These are phyloP conservation scores for Drosophila repletoides DNA, from an alignment of 1,140 invertebrate genomes.

Conservation along the genomic window DNA sequence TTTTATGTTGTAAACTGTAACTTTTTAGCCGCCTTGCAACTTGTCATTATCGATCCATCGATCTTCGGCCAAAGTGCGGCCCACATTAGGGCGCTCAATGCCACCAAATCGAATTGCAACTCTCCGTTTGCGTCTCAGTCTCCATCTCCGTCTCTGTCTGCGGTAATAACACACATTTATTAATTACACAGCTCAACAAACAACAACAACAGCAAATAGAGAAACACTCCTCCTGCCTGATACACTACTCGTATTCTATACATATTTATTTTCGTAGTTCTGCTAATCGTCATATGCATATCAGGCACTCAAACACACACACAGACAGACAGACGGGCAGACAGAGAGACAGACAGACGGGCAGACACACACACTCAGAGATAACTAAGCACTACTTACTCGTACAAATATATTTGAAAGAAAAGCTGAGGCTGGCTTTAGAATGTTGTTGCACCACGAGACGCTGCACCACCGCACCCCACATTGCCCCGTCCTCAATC, in stretches of 20 bases:
- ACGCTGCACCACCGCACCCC: slow-evolving; percentile 27
- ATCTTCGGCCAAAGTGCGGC: slow-evolving; percentile 52
- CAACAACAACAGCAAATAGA: slow-evolving; percentile 30
- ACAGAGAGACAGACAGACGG: slow-evolving; percentile 9
- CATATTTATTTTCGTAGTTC: slow-evolving; percentile 1
- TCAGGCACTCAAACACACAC: background rate
- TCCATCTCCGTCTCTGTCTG: slow-evolving; percentile 1
- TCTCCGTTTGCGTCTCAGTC: background rate
- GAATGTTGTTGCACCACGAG: slow-evolving; percentile 68
- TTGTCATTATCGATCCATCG: slow-evolving; percentile 46
- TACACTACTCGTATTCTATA: slow-evolving; percentile 23
- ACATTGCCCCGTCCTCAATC: slow-evolving; percentile 18
- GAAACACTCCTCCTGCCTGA: slow-evolving; percentile 18
- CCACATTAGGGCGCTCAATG: slow-evolving; percentile 75
- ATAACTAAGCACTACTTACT: slow-evolving; percentile 2
- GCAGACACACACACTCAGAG: background rate
- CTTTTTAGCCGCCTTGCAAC: slow-evolving; percentile 3
- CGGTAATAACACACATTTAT: slow-evolving; percentile 75
- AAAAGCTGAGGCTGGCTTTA: slow-evolving; percentile 63
- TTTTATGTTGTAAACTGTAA: too few species aligned
- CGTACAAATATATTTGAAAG: slow-evolving; percentile 46
- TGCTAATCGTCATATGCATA: slow-evolving; percentile 41
- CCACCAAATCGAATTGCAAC: slow-evolving; percentile 40
- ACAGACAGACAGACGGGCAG: slow-evolving; percentile 11
- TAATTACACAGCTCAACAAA: slow-evolving; percentile 66